Evolutionary conservation across 2,113 vertebrate genomes (phyloP).

Genomic region (Charadrius vociferus): DNA sequence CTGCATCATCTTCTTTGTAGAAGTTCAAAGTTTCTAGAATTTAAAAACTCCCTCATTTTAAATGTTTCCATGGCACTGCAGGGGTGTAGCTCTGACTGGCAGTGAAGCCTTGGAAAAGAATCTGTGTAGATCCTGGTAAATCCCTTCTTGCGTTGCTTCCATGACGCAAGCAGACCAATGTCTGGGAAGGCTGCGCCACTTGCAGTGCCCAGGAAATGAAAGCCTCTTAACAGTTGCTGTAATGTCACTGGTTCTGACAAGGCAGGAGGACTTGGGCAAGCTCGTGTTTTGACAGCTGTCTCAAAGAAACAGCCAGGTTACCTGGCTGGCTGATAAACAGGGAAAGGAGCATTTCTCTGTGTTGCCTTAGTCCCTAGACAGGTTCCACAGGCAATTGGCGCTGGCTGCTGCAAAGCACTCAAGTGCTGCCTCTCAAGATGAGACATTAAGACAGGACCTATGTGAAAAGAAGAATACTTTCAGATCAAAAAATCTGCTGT

Average conservation of each 20-base stretch:
- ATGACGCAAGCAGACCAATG: accelerated
- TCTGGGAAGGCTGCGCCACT: not conserved
- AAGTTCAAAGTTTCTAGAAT: not conserved
- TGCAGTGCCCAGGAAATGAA: not conserved
- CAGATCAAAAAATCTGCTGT: not conserved
- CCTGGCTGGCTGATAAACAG: not conserved
- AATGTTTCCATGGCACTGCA: not conserved
- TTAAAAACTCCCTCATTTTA: not conserved
- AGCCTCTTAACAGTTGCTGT: not conserved
- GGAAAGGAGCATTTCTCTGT: not conserved
- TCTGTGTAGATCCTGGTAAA: not conserved
- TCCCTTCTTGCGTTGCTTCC: not conserved
- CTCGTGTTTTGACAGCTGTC: not conserved
- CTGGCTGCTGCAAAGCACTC: not conserved
- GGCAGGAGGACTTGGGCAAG: not conserved
- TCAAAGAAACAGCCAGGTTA: not conserved
- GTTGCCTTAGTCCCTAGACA: not conserved
- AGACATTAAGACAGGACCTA: not conserved
- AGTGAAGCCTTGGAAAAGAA: not conserved
- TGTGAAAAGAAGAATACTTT: not conserved
- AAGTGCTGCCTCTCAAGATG: not conserved
- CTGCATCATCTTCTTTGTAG: not conserved
- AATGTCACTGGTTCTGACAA: not conserved
- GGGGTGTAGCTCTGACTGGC: not conserved
- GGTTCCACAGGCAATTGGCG: not conserved